A percentile compares a stretch with the other conserved stretches of the same genome.
Conservation (phyloP, 1,140 invertebrate species). For the Philopotamus ludificatus region DNA sequence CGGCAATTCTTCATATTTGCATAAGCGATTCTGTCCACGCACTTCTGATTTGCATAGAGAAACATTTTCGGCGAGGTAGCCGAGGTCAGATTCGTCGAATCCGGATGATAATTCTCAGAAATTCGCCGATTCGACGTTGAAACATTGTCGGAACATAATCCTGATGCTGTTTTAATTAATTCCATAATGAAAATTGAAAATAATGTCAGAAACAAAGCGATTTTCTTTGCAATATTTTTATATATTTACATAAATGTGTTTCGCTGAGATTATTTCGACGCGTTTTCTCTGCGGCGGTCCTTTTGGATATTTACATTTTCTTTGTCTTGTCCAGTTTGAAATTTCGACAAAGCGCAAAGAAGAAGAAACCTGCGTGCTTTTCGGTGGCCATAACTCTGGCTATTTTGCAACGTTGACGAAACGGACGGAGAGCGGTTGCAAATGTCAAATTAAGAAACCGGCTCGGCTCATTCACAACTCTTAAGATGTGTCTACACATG, state of each 20-base stretch:
- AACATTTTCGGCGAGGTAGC: not conserved
- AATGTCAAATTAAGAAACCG: not conserved
- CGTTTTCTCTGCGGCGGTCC: no score
- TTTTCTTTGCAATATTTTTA: no score
- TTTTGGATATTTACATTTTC: not conserved
- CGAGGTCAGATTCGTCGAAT: not conserved
- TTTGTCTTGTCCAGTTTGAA: not conserved
- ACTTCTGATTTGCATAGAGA: constrained; percentile 6
- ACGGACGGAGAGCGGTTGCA: constrained; percentile 4
- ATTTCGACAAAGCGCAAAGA: not conserved
- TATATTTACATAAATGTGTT: no score
- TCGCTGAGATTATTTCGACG: no score
- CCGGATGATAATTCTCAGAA: not conserved
- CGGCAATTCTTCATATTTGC: constrained; percentile 4
- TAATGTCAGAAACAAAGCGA: not conserved
- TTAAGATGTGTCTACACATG: not conserved
- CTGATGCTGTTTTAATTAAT: no score
- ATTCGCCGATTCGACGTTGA: no score
- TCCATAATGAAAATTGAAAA: not conserved
- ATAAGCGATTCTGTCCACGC: not conserved
- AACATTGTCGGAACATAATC: no score
- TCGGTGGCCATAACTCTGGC: no score
- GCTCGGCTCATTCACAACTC: not conserved
- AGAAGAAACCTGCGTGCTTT: constrained; percentile 3
- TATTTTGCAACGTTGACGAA: constrained; percentile 20